These are phyloP conservation scores for Drosophila paulistorum DNA, from an alignment of 1,140 invertebrate genomes.

Conservation along the genomic window DNA sequence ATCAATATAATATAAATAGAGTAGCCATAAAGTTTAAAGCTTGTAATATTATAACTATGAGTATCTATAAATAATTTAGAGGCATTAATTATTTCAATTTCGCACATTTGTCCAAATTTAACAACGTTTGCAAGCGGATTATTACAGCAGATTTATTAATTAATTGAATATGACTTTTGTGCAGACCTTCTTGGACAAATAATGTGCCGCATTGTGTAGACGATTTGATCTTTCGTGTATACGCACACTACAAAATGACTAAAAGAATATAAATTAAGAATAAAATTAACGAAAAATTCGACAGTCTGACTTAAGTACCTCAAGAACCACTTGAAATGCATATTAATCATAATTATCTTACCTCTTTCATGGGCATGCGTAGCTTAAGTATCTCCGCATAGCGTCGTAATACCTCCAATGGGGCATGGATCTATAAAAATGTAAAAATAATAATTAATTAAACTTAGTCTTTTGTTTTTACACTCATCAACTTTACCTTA, in stretches of 20 bases:
- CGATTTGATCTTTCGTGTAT: conserved; percentile 70
- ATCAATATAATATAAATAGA: neutral
- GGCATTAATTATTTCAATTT: no score
- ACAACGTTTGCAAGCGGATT: neutral
- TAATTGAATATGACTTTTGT: conserved; percentile 21
- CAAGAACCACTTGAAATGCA: neutral
- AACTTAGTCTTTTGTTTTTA: neutral
- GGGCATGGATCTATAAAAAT: conserved; percentile 90
- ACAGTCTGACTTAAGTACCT: neutral
- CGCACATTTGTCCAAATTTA: no score
- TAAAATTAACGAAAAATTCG: conserved; percentile 1
- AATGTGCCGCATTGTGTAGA: conserved; percentile 72
- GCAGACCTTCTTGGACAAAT: conserved; percentile 79
- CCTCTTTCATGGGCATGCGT: conserved; percentile 96
- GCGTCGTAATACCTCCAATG: conserved; percentile 91
- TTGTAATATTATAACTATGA: neutral
- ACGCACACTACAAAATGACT: conserved; percentile 66
- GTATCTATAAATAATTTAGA: no score
- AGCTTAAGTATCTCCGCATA: conserved; percentile 97
- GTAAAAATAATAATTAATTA: conserved; percentile 42
- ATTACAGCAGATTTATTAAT: neutral
- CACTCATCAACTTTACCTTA: conserved; percentile 83
- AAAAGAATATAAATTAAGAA: conserved; percentile 55
- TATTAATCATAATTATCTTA: conserved; percentile 64
- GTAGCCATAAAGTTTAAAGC: neutral